These are phyloP conservation scores for Melanotaenia duboulayi DNA, from an alignment of 2,113 vertebrate genomes.

Conservation along the genomic window DNA sequence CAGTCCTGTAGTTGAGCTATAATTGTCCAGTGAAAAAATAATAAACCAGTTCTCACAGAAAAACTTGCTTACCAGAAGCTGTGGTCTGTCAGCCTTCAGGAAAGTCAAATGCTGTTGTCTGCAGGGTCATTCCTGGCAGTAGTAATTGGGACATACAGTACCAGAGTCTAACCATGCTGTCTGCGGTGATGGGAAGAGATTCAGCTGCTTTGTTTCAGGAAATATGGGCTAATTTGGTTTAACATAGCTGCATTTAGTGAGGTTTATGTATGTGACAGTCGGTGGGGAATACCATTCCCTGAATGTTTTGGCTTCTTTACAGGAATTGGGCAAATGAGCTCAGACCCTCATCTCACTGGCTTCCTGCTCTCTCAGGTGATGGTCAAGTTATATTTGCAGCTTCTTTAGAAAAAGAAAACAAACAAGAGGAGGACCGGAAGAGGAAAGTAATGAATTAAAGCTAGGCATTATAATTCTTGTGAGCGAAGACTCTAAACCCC, in stretches of 20 bases:
- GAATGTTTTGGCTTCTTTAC: neutral
- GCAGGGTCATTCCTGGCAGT: neutral
- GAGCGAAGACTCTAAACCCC: slow-evolving; percentile 56
- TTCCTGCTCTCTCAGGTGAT: slow-evolving; percentile 47
- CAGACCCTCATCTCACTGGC: slow-evolving; percentile 2
- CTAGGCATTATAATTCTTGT: slow-evolving; percentile 70
- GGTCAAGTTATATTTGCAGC: slow-evolving; percentile 56
- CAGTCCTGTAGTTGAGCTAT: neutral
- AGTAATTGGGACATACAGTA: neutral
- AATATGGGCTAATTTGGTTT: too few relatives aligned
- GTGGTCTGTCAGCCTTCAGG: neutral
- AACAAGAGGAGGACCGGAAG: slow-evolving; percentile 41
- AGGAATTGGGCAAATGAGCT: slow-evolving; percentile 13
- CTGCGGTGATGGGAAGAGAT: neutral
- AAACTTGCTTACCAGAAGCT: neutral
- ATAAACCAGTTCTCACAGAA: neutral
- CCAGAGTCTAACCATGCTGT: neutral
- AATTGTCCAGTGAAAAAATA: neutral
- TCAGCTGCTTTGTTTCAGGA: too few relatives aligned
- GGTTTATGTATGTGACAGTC: neutral
- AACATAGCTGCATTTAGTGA: too few relatives aligned
- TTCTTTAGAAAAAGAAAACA: slow-evolving; percentile 64
- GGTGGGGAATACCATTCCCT: neutral
- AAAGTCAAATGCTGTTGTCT: slow-evolving; percentile 1
- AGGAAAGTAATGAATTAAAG: slow-evolving; percentile 66